Percentiles rank a stretch among this genome's conserved stretches.
phyloP scores from a whole-genome alignment of 2,888 invertebrate species.

The Drosophila longiperda region DNA sequence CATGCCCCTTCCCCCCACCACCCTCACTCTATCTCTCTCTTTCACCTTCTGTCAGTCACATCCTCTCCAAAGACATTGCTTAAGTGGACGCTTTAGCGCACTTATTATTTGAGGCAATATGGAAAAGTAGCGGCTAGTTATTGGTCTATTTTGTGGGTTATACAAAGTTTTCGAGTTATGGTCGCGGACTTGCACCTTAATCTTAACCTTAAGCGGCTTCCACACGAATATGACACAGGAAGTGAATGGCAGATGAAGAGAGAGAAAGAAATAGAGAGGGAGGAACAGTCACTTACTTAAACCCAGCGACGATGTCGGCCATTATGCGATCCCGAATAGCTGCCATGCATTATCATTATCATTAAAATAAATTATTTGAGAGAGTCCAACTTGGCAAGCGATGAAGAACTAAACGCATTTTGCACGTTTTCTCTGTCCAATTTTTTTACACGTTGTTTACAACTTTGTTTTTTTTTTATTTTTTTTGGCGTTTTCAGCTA shows the following conservation, averaged over 20 bases:
- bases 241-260: conserved; percentile 3
- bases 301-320: conserved; percentile 36
- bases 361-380: conserved; percentile 79
- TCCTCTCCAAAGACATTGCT: conserved; percentile 12
- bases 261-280: conserved; percentile 9
- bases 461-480: conserved; percentile 42
- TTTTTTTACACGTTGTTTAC: conserved; percentile 80
- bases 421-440: conserved; percentile 73
- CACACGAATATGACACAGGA: conserved; percentile 2
- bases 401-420: conserved; percentile 73
- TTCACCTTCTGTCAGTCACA: not conserved
- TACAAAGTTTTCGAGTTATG: conserved; percentile 42
- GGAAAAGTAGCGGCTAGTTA: conserved; percentile 54
- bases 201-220: conserved; percentile 3
- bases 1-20: not conserved
- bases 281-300: conserved; percentile 43
- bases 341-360: conserved; percentile 75
- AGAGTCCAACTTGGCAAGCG: conserved; percentile 56
- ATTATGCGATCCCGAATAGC: conserved; percentile 60
- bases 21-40: not conserved
- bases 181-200: conserved; percentile 24
- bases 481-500: conserved; percentile 62
- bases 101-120: conserved; percentile 65
- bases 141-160: conserved; percentile 50
- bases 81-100: conserved; percentile 59